phyloP scores from a whole-genome alignment of 2,797 vertebrate species.

The Darevskia nairensis region DNA sequence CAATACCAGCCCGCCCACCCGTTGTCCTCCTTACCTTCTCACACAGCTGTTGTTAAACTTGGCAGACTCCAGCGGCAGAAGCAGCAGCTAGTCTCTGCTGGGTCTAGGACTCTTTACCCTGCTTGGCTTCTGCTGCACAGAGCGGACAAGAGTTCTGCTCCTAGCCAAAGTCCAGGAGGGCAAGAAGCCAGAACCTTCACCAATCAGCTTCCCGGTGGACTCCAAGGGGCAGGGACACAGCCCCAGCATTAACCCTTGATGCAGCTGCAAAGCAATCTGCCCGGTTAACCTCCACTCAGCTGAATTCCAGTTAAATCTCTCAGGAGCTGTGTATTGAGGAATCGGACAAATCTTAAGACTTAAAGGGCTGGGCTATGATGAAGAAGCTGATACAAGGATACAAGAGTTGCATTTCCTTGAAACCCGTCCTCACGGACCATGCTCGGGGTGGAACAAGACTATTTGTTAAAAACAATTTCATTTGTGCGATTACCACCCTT shows the following conservation, averaged over 20 bases:
- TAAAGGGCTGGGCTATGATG: neutral
- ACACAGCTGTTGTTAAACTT: neutral
- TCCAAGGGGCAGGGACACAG: neutral
- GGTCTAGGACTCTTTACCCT: neutral
- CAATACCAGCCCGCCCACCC: neutral
- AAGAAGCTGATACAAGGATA: neutral
- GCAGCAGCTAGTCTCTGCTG: neutral
- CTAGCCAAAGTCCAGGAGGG: conserved; percentile 57
- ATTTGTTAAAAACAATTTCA: too few species aligned
- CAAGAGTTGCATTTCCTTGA: neutral
- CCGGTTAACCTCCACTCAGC: neutral
- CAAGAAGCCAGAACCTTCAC: neutral
- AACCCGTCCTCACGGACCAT: neutral
- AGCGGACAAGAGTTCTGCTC: neutral
- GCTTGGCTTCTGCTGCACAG: conserved; percentile 11
- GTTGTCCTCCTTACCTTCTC: conserved; percentile 15
- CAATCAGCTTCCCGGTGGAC: neutral
- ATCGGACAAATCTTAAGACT: neutral
- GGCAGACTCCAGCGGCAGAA: neutral
- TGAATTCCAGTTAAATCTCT: neutral
- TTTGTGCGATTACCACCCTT: too few species aligned
- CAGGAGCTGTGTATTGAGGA: neutral
- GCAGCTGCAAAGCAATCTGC: neutral
- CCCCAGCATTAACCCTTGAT: neutral
- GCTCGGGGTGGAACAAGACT: too few species aligned